phyloP scores from a whole-genome alignment of 2,113 vertebrate species.

The Esox niger region DNA sequence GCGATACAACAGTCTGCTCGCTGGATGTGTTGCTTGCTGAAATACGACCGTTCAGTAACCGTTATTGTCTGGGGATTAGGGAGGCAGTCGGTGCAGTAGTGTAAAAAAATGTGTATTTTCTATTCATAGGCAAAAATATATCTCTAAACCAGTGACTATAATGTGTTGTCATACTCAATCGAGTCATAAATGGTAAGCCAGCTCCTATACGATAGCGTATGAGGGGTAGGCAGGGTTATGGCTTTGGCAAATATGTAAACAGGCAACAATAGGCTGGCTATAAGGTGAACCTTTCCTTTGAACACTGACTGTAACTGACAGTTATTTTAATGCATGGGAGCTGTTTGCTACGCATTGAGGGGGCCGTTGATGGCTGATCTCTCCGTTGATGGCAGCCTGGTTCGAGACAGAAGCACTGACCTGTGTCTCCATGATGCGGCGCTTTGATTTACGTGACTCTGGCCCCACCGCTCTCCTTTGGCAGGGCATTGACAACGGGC shows the following conservation, averaged over 20 bases:
- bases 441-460: constrained; percentile 75
- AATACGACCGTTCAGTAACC: constrained; percentile 24
- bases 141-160: constrained; percentile 55
- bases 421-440: constrained; percentile 76
- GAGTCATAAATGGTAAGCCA: neutral
- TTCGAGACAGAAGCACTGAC: constrained; percentile 64
- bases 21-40: constrained; percentile 35
- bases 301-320: constrained; percentile 43
- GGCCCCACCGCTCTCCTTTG: constrained; percentile 67
- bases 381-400: neutral
- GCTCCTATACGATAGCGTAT: constrained; percentile 8
- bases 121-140: constrained; percentile 14
- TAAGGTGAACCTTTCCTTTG: no score
- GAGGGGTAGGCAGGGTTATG: neutral
- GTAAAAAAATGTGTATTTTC: constrained; percentile 33
- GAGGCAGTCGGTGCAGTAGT: neutral
- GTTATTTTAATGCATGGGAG: constrained; percentile 48
- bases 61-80: constrained; percentile 55
- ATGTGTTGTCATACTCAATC: constrained; percentile 25
- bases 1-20: constrained; percentile 34
- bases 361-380: neutral
- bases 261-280: constrained; percentile 38
- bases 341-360: constrained; percentile 48
- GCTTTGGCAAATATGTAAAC: constrained; percentile 21
- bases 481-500: constrained; percentile 73